A percentile compares a stretch with the other conserved stretches of the same genome.
Evolutionary conservation across 2,113 vertebrate genomes (phyloP).

Genomic region (Ahaetulla prasina): DNA sequence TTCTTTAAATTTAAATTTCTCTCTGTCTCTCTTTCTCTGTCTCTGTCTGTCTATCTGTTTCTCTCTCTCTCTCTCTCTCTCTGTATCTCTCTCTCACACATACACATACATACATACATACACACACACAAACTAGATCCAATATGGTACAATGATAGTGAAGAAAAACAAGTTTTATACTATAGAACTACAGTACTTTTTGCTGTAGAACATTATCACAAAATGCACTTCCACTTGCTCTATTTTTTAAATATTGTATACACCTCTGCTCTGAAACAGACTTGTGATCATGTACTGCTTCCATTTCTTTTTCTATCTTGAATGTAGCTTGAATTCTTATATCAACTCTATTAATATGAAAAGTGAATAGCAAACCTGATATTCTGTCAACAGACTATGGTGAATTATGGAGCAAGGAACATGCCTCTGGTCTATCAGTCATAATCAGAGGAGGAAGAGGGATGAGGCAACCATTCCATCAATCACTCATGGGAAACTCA

Average conservation of each 20-base stretch:
- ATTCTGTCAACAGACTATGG: neutral
- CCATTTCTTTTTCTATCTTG: neutral
- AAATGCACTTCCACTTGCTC: neutral
- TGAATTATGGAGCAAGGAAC: neutral
- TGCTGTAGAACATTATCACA: neutral
- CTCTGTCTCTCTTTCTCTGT: neutral
- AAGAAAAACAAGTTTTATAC: neutral
- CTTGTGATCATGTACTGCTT: neutral
- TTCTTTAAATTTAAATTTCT: neutral
- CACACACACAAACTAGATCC: neutral
- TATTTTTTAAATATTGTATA: neutral
- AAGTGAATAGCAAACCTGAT: neutral
- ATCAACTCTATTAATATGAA: neutral
- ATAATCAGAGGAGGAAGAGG: neutral
- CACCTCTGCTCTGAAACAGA: neutral
- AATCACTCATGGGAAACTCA: neutral
- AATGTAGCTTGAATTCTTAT: neutral
- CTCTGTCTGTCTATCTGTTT: accelerated
- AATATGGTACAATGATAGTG: neutral
- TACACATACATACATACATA: neutral
- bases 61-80: neutral
- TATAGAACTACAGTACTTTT: neutral
- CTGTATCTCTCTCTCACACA: neutral
- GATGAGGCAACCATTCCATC: neutral
- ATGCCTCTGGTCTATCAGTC: neutral